A percentile compares a stretch with the other conserved stretches of the same genome.
Conservation (phyloP, 2,797 vertebrate genomes). For the Chelidonichthys spinosus region DNA sequence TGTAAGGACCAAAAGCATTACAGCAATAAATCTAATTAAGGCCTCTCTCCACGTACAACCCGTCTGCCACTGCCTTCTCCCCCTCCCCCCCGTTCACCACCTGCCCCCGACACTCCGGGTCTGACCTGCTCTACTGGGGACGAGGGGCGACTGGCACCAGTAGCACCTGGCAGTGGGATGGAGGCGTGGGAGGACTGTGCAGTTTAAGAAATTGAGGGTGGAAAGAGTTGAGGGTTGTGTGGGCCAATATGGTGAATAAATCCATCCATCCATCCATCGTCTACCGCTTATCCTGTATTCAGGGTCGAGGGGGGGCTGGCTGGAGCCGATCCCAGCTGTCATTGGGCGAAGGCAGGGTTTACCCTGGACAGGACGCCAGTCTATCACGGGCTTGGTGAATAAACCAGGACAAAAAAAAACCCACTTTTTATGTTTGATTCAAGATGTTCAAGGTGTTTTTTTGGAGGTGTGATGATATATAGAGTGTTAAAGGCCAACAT, state of each 20-base stretch:
- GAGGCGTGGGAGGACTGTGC: slow-evolving; percentile 33
- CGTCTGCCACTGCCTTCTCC: slow-evolving; percentile 15
- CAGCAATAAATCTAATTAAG: slow-evolving; percentile 45
- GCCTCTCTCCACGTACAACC: slow-evolving; percentile 11
- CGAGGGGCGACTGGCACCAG: slow-evolving; percentile 23
- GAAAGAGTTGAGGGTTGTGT: neutral
- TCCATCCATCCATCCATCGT: no score
- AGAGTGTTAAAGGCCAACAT: neutral
- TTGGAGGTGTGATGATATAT: neutral
- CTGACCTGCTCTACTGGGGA: slow-evolving; percentile 35
- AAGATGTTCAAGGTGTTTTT: neutral
- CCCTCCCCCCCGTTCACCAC: slow-evolving; percentile 36
- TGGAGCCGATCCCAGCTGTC: no score
- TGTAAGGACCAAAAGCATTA: slow-evolving; percentile 23
- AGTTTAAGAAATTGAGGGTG: neutral
- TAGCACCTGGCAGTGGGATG: slow-evolving; percentile 49
- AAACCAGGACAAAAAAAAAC: no score
- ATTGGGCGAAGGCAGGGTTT: no score
- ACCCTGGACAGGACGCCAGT: no score
- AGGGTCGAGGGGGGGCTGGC: no score
- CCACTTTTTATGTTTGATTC: neutral
- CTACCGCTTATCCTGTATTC: no score
- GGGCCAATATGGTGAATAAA: neutral
- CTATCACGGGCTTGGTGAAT: no score
- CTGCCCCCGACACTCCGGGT: slow-evolving; percentile 4